Conservation (phyloP, 2,888 invertebrate genomes). For the Patella caerulea region DNA sequence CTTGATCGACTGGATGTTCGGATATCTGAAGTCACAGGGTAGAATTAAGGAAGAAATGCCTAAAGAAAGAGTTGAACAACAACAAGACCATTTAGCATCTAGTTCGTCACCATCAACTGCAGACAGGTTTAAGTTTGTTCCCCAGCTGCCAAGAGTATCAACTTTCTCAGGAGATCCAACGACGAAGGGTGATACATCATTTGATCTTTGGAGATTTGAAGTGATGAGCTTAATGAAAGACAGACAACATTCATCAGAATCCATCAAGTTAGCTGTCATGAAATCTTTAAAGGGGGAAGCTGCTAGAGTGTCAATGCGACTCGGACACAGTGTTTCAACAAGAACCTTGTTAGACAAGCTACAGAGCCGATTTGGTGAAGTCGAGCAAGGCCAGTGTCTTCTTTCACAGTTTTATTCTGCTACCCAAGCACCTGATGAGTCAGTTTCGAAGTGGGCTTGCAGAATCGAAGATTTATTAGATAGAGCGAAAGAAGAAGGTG, state of each 20-base stretch:
- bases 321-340: background rate
- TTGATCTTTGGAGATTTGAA: constrained; percentile 3
- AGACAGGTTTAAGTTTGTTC: background rate
- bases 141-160: background rate
- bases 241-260: background rate
- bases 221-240: background rate
- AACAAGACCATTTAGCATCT: too few species aligned
- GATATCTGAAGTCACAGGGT: too few species aligned
- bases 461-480: background rate
- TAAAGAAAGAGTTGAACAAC: too few species aligned
- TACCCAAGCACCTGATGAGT: background rate
- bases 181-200: background rate
- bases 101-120: background rate
- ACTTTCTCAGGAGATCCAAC: background rate
- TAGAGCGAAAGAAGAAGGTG: background rate
- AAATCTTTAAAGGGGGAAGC: background rate
- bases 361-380: constrained; percentile 2
- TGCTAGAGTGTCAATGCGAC: background rate
- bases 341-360: background rate
- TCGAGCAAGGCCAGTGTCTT: background rate
- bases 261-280: background rate
- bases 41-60: too few species aligned
- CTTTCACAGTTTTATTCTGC: background rate
- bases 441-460: background rate
- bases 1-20: too few species aligned